Evolutionary conservation across 2,797 vertebrate species (phyloP).

Genomic region (Xiphophorus birchmanni): DNA sequence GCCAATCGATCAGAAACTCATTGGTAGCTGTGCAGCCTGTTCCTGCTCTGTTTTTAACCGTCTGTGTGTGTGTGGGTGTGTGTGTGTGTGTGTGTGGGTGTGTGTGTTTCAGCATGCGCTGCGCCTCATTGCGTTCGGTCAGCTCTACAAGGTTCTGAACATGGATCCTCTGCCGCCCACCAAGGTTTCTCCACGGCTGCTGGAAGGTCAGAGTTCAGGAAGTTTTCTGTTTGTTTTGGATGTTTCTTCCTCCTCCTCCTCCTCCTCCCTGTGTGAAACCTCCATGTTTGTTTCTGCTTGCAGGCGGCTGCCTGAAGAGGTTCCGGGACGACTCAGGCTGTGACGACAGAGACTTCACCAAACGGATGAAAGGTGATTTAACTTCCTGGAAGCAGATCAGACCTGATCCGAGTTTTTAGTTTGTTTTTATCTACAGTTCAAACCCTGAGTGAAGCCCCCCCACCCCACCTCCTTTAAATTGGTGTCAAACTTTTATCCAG

Average conservation of each 20-base stretch:
- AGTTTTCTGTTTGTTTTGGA: no score
- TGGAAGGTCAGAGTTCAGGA: conserved; percentile 81
- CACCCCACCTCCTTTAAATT: no score
- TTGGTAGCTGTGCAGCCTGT: conserved; percentile 4
- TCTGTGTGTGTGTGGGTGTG: conserved; percentile 34
- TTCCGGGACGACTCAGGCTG: conserved; percentile 87
- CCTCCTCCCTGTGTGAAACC: not conserved
- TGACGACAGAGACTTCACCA: conserved; percentile 93
- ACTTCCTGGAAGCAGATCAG: not conserved
- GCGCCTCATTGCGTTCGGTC: conserved; percentile 91
- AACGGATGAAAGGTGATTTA: conserved; percentile 93
- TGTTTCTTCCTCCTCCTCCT: no score
- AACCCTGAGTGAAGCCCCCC: not conserved
- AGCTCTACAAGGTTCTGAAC: conserved; percentile 92
- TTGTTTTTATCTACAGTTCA: not conserved
- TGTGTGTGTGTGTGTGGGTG: conserved; percentile 36
- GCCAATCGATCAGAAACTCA: conserved; percentile 29
- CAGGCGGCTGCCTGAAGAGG: conserved; percentile 87
- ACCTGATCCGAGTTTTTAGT: not conserved
- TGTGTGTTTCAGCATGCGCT: conserved; percentile 84
- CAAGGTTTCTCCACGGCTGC: conserved; percentile 86
- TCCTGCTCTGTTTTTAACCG: conserved; percentile 11
- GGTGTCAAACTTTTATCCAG: no score
- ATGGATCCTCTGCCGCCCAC: conserved; percentile 91
- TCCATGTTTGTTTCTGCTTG: conserved; percentile 11